Conservation (phyloP, 2,113 vertebrate species). For the Oplegnathus fasciatus region DNA sequence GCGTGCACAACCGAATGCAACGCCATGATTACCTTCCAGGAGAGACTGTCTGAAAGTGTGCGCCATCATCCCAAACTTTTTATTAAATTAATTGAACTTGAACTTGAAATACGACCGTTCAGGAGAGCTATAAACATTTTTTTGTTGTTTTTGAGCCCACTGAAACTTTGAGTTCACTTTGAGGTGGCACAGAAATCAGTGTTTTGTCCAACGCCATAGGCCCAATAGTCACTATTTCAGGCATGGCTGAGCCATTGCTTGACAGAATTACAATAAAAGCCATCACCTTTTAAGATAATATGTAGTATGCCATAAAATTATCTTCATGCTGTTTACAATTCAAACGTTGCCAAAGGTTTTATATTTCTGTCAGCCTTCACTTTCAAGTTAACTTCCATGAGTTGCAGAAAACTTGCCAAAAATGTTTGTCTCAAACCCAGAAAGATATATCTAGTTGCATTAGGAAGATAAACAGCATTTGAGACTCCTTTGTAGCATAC, state of each 20-base stretch:
- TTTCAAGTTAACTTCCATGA: neutral
- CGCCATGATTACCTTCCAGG: no score
- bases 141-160: neutral
- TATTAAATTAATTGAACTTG: no score
- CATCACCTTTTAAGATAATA: conserved; percentile 3
- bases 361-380: conserved; percentile 4
- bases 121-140: neutral
- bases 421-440: conserved; percentile 20
- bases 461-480: conserved; percentile 40
- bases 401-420: conserved; percentile 29
- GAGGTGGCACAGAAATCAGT: neutral
- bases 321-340: conserved; percentile 46
- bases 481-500: conserved; percentile 36
- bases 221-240: no score
- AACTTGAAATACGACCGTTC: neutral
- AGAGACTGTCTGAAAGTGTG: no score
- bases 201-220: no score
- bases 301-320: conserved; percentile 24
- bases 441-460: conserved; percentile 39
- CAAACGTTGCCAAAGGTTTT: neutral
- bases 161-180: neutral
- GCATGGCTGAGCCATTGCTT: neutral
- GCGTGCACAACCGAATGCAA: no score
- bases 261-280: conserved; percentile 30
- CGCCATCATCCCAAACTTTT: no score